Evolutionary conservation across 2,797 vertebrate genomes (phyloP), one percentile per base, ranked within the genome.

Genomic region (Peromyscus attwateri): DNA sequence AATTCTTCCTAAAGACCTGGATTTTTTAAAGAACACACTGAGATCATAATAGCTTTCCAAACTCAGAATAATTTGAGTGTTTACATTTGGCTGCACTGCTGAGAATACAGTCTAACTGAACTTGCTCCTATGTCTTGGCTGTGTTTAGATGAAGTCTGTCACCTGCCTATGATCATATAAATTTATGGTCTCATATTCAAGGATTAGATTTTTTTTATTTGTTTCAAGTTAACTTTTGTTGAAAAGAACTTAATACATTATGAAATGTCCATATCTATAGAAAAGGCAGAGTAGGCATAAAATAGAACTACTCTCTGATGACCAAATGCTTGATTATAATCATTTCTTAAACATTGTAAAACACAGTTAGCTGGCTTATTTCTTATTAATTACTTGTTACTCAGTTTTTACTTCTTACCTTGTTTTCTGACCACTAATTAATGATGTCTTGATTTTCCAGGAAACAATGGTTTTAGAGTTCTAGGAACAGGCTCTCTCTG

Each of bases 331-430:
- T 91, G 95, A 49, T 94, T 23, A 96, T 16, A 70, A 87, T 57
- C 3, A 57, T n/a, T 64, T 75, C 25, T 25, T 1, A 43, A 31
- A 82, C 55, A 95, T 95, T 64, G 89, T 88, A 19, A 68, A 68
- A 17, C 29, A 79, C 43, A 77, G 2, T 6, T 34, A 90, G 4
- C n/a, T 83, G 75, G 16, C 2, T 8, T 2, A 71, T 70, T 87
- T 40, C 71, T 94, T 83, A 55, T 25, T 95, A 52, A 71, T 3
- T 57, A 25, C n/a, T 23, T 21, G 1, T 1, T 73, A 3, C 46
- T 84, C 23, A 31, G 0, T n/a, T 97, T 71, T 96, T 73, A 57
- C 14, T 46, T 40, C 94, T 52, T 82, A 25, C 96, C 97, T 70
- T 92, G 9, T 9, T 52, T 29, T 82, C 23, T 75, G 68, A 94